Evolutionary conservation across 1,140 invertebrate genomes (phyloP).

Genomic region (Ceratosolen solmsi): DNA sequence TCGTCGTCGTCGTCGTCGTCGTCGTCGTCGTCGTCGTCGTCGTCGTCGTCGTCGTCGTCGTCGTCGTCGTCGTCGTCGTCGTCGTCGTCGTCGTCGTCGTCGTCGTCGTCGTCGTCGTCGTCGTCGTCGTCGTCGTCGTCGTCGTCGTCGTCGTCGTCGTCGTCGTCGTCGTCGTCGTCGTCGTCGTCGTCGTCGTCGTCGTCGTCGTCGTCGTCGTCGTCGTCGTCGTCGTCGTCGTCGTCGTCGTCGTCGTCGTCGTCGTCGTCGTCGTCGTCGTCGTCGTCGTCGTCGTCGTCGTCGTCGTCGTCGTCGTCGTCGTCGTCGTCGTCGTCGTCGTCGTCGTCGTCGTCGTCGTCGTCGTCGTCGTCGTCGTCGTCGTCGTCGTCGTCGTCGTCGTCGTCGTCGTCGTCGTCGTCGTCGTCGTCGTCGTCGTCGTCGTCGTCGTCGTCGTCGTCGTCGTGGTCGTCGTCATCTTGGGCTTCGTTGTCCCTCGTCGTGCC

Average conservation of each 20-base stretch:
- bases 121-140: not conserved
- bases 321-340: not conserved
- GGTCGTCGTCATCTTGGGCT: not conserved
- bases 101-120: not conserved
- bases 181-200: not conserved
- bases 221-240: not conserved
- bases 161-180: not conserved
- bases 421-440: not conserved
- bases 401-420: not conserved
- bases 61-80: not conserved
- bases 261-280: not conserved
- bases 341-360: not conserved
- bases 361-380: not conserved
- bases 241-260: not conserved
- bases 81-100: not conserved
- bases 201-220: not conserved
- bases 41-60: not conserved
- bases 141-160: not conserved
- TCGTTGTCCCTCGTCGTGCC: no score
- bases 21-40: not conserved
- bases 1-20: not conserved
- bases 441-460: not conserved
- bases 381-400: conserved; percentile 3
- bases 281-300: conserved; percentile 1
- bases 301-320: not conserved